These are phyloP conservation scores for Cnemophilus loriae DNA, from an alignment of 2,113 vertebrate species.

Conservation along the genomic window DNA sequence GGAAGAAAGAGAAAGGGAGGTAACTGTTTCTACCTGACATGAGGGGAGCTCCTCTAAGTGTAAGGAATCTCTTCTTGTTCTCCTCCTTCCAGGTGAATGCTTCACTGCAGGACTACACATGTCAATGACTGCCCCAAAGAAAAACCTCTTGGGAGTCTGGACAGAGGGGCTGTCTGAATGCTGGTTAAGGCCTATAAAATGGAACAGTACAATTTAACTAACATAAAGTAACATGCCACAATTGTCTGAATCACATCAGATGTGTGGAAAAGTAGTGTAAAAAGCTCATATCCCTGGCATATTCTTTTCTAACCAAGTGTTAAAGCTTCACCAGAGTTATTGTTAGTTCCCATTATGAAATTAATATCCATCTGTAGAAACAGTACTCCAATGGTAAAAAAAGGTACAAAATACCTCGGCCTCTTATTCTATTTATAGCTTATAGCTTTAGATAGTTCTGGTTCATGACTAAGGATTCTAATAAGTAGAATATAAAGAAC, in stretches of 20 bases:
- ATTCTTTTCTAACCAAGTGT: not conserved
- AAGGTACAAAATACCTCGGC: not conserved
- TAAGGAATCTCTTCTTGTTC: constrained; percentile 44
- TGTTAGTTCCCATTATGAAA: not conserved
- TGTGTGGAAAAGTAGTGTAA: not conserved
- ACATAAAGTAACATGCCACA: not conserved
- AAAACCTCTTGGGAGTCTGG: constrained; percentile 83
- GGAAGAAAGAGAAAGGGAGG: not conserved
- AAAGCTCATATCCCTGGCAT: not conserved
- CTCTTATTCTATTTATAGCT: constrained; percentile 8
- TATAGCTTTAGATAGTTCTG: constrained; percentile 15
- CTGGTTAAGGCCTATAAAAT: constrained; percentile 28
- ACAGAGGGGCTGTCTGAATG: constrained; percentile 46
- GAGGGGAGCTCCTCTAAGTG: constrained; percentile 51
- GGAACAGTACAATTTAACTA: not conserved
- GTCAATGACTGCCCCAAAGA: constrained; percentile 83
- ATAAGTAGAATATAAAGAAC: constrained; percentile 6
- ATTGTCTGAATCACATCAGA: not conserved
- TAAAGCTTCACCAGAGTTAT: not conserved
- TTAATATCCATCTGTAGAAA: not conserved
- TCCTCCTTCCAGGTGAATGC: not conserved
- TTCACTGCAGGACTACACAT: constrained; percentile 51
- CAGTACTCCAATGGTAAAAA: not conserved
- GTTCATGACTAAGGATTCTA: constrained; percentile 8
- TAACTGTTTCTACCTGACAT: constrained; percentile 76